Evolutionary conservation across 2,888 invertebrate genomes (phyloP), one percentile per base, ranked within the genome.

Genomic region (Polydesmus complanatus): DNA sequence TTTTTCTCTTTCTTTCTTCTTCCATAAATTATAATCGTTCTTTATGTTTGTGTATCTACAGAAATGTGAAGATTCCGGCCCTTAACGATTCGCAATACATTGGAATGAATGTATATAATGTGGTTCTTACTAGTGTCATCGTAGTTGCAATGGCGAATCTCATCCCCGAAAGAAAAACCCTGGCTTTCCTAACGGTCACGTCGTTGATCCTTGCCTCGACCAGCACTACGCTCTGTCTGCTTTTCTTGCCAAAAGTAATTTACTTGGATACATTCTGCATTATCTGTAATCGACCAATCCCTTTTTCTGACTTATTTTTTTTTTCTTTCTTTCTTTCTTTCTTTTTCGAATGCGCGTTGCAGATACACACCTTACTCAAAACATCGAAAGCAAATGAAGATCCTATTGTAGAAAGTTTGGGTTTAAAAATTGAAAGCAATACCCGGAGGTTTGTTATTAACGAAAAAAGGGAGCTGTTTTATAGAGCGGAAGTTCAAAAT

Each of bases 31-130:
- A 37, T 5, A 8, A 37, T 37, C 37, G 5, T 14, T 37, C 14
- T 37, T 37, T 37, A 37, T 37, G 37, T 57, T 48, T 37, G 21
- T 53, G 57, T 26, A 52, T 58, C 67, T 67, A 5, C 69, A 78
- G 89, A 58, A 85, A 88, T 73, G 90, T 94, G 25, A 91, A 92
- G 76, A 89, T 93, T 68, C 86, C 90, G 18, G 90, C 88, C 0
- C 76, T 94, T 26, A 93, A 93, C 75, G 93, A 94, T 75, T 92
- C 92, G 3, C 88, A 91, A 71, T 91, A 92, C 74, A 93, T 94
- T 67, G 93, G 89, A 14, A 85, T 93, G 73, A 91, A 89, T 68
- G 92, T 93, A 0, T 93, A 94, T 71, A 89, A 85, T 57, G 91
- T 91, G 0, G 90, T 93, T 56, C 87, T 93, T 65, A 88, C 87